Conservation (phyloP, 2,797 vertebrate genomes). For the Spinus pinus region DNA sequence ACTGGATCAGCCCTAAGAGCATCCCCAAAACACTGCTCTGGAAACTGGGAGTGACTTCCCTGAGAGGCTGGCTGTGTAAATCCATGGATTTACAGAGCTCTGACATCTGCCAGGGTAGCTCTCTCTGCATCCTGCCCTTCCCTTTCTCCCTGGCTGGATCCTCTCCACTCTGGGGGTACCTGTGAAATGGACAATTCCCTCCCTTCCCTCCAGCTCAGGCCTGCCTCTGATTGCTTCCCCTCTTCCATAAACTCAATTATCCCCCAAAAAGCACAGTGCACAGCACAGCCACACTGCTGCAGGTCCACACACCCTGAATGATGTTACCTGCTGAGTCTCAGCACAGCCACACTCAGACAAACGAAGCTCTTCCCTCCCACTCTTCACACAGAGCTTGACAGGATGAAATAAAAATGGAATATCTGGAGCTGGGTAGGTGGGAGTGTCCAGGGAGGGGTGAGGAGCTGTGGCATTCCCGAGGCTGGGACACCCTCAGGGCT, state of each 20-base stretch:
- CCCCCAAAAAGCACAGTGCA: fast-evolving
- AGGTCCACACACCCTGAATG: neutral
- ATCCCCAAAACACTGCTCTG: neutral
- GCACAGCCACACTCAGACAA: neutral
- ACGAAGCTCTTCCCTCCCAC: neutral
- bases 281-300: neutral
- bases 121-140: neutral
- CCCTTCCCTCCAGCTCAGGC: neutral
- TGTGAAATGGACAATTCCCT: neutral
- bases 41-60: neutral
- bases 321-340: neutral
- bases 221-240: neutral
- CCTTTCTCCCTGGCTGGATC: neutral
- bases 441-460: neutral
- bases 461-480: neutral
- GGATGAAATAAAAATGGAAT: neutral
- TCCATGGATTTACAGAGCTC: neutral
- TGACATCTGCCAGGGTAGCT: neutral
- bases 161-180: too few relatives aligned
- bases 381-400: neutral
- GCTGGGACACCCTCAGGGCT: neutral
- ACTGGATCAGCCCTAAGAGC: neutral
- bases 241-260: neutral
- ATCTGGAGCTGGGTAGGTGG: neutral
- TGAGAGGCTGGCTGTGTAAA: neutral